These are phyloP conservation scores for Caerostris extrusa DNA, from an alignment of 1,140 invertebrate genomes.

Conservation along the genomic window DNA sequence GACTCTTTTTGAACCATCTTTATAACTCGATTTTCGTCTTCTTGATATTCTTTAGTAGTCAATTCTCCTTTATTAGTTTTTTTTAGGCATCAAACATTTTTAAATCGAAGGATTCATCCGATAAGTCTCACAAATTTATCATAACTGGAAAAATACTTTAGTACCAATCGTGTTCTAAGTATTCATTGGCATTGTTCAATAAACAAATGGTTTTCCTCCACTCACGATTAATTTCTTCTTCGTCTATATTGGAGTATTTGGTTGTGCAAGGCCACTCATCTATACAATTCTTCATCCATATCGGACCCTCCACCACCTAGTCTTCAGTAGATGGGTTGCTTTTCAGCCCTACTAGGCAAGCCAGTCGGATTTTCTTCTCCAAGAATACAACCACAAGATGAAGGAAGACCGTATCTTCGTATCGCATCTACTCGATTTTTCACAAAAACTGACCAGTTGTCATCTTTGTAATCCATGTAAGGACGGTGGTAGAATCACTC, in stretches of 20 bases:
- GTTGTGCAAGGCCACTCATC: not conserved
- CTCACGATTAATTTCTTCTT: not conserved
- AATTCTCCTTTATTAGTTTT: not conserved
- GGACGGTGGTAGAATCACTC: not conserved
- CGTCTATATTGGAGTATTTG: not conserved
- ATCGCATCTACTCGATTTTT: not conserved
- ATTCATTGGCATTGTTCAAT: not conserved
- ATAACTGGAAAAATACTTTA: slow-evolving; percentile 6
- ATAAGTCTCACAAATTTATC: not conserved
- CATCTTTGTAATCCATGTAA: not conserved
- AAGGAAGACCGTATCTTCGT: not conserved
- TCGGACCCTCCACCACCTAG: not conserved
- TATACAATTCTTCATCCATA: not conserved
- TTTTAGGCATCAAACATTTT: not conserved
- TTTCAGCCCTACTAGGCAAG: not conserved
- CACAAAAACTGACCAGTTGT: not conserved
- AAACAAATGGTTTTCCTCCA: not conserved
- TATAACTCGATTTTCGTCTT: not conserved
- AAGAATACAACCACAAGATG: not conserved
- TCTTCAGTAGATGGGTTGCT: not conserved
- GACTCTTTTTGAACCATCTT: not conserved
- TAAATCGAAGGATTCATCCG: slow-evolving; percentile 45
- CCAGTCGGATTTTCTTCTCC: not conserved
- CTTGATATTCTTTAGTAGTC: slow-evolving; percentile 9
- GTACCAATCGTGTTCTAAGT: not conserved